These are phyloP conservation scores for Tychaedon coryphoeus DNA, from an alignment of 2,113 vertebrate species.

Conservation along the genomic window DNA sequence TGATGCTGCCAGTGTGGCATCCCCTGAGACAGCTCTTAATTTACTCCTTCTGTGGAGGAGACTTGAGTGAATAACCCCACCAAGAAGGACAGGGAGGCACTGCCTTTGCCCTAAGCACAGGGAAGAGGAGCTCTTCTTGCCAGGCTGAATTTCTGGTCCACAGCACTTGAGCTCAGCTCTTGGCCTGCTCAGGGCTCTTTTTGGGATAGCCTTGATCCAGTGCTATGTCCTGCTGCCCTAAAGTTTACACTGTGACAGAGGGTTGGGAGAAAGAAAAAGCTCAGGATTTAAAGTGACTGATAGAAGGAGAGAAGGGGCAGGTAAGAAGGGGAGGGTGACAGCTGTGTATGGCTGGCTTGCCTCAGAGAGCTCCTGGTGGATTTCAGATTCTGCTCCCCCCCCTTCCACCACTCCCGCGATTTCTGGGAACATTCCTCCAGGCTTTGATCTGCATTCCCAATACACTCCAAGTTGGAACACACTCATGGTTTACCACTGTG, in stretches of 20 bases:
- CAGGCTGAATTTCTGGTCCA: background rate
- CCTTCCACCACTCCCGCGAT: background rate
- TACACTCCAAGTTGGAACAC: slow-evolving; percentile 59
- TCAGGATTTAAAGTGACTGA: background rate
- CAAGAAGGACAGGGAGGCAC: background rate
- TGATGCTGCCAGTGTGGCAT: background rate
- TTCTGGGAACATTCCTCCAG: slow-evolving; percentile 53
- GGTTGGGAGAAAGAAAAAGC: background rate
- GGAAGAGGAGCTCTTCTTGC: background rate
- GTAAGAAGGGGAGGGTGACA: background rate
- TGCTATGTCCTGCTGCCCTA: background rate
- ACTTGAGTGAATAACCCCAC: background rate
- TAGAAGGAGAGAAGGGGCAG: background rate
- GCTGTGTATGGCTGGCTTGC: background rate
- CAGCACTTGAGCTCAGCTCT: background rate
- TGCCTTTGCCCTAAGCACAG: background rate
- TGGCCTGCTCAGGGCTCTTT: background rate
- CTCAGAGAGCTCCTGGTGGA: background rate
- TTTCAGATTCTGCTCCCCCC: background rate
- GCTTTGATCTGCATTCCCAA: slow-evolving; percentile 57
- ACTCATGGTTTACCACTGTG: slow-evolving; percentile 38
- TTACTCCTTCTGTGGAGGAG: background rate
- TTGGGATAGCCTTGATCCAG: background rate
- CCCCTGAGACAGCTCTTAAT: background rate
- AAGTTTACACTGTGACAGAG: accelerated